These are phyloP conservation scores for Cyclophora punctaria DNA, from an alignment of 2,888 invertebrate species.

Conservation along the genomic window DNA sequence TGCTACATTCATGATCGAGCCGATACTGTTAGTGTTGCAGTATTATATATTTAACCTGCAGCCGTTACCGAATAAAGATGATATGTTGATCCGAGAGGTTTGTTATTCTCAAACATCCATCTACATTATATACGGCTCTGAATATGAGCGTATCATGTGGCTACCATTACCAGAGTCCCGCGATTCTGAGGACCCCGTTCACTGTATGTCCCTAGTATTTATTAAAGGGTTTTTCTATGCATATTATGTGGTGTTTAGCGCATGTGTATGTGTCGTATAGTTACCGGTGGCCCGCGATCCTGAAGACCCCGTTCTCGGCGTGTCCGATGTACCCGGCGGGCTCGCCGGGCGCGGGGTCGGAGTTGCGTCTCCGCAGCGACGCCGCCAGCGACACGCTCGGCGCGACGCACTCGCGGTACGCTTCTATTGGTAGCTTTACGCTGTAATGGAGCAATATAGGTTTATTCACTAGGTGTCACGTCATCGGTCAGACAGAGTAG, in stretches of 20 bases:
- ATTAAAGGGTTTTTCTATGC: too few relatives aligned
- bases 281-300: conserved; percentile 83
- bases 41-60: too few relatives aligned
- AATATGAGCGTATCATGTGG: too few relatives aligned
- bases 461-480: too few relatives aligned
- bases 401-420: conserved; percentile 1
- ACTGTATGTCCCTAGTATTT: conserved; percentile 49
- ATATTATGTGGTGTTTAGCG: too few relatives aligned
- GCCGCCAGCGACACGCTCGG: conserved; percentile 23
- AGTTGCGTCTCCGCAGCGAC: conserved; percentile 80
- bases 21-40: too few relatives aligned
- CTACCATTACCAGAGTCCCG: conserved; percentile 77
- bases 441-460: neutral
- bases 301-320: conserved; percentile 79
- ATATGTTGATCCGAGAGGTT: too few relatives aligned
- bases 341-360: conserved; percentile 80
- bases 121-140: too few relatives aligned
- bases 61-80: too few relatives aligned
- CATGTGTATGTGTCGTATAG: neutral
- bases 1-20: too few relatives aligned
- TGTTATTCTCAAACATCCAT: too few relatives aligned
- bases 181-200: conserved; percentile 82
- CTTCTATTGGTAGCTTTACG: conserved; percentile 15
- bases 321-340: conserved; percentile 72
- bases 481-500: too few relatives aligned